Base-by-base conservation (phyloP, 2,797 vertebrate species). In the Pangasius larnaudii region DNA sequence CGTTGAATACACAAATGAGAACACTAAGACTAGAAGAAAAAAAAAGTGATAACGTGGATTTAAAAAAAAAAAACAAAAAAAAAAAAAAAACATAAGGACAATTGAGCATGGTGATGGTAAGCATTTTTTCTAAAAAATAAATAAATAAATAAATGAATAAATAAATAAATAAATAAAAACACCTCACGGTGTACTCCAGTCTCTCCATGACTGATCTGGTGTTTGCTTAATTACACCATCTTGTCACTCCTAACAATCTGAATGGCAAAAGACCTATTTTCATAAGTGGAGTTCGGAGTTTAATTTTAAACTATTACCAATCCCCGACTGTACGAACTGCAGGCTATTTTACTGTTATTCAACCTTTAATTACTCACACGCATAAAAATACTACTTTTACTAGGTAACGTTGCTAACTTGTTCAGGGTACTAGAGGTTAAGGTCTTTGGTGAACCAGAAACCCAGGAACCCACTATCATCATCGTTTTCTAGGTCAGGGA, bases 31-130 rank as follows among this genome's bases (percentile, higher is more conserved):
- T 1, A 22, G 10, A 27, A 49, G 42, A 16, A 7, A n/a, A 7
- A n/a, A 7, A n/a, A 24, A 46, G 18, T 5, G 7, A 46, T 1
- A 0, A 1, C 0, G 1, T 1, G 19, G 22, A 9, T 8, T 16
- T 24, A 24, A 61, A 16, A 16, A 59, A 6, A 19, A 58, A 58
- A 58, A 18, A 2, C 3, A 7, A n/a, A 39, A 39, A 2, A 0
- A 9, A 61, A 16, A 59, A 59, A 6, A 22, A 58, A 58, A 58
- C 5, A 2, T 27, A 2, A 61, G 59, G 9, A 61, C 8, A 8
- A 7, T 8, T 9, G 24, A 63, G 8, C 42, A 46, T 63, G 59
- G 59, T 46, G 42, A 46, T 8, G 42, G 42, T 46, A 27, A 9
- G 2, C 59, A 9, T 61, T 56, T 53, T 53, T 16, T 46, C 7